These are phyloP conservation scores for Gryllus bimaculatus DNA, from an alignment of 1,140 invertebrate species.

Conservation along the genomic window DNA sequence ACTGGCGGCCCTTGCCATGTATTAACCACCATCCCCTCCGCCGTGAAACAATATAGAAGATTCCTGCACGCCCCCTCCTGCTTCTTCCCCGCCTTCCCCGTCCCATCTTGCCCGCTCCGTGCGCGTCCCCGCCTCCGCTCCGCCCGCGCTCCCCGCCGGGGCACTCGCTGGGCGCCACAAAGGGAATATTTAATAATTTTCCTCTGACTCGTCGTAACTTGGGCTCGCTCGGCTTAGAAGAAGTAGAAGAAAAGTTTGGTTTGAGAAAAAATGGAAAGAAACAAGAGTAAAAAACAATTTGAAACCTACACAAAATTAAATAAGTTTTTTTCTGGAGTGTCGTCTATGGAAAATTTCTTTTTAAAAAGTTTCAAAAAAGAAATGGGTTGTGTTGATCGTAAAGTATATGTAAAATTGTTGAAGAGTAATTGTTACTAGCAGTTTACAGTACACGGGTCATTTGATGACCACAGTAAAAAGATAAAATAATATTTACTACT, in stretches of 20 bases:
- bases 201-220: slow-evolving; percentile 3
- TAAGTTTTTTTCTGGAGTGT: background rate
- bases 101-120: too few species aligned
- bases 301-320: background rate
- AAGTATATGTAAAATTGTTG: background rate
- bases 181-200: slow-evolving; percentile 6
- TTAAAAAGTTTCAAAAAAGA: background rate
- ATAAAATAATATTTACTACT: too few species aligned
- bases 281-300: slow-evolving; percentile 1
- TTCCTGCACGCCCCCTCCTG: background rate
- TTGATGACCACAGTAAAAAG: background rate
- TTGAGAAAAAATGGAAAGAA: background rate
- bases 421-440: background rate
- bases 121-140: background rate
- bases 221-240: background rate
- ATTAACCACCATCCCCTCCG: background rate
- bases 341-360: background rate
- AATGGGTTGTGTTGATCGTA: background rate
- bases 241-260: slow-evolving; percentile 5
- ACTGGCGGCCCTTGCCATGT: background rate
- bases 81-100: background rate
- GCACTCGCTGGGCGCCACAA: background rate
- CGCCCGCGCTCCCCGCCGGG: too few species aligned
- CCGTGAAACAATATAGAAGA: slow-evolving; percentile 1
- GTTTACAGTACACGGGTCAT: background rate